Percentiles rank a stretch among this genome's conserved stretches.
Evolutionary conservation across 1,140 invertebrate species (phyloP).

Genomic region (Paraescarpia echinospica): DNA sequence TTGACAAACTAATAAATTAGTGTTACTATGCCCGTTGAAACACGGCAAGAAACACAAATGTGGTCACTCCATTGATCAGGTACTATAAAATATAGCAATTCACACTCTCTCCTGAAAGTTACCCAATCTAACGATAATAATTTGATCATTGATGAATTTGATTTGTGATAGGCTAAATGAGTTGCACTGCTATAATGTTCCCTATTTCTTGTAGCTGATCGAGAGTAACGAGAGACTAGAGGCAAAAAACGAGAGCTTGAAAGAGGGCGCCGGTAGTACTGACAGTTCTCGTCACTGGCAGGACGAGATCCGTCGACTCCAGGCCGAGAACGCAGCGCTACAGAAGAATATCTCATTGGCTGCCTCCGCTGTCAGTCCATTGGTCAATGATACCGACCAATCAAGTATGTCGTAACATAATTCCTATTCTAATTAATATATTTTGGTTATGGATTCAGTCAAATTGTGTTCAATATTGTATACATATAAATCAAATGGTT

Average conservation of each 20-base stretch:
- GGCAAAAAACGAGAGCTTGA: slow-evolving; percentile 47
- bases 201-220: slow-evolving; percentile 50
- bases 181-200: background rate
- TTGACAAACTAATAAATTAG: no score
- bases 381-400: background rate
- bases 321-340: slow-evolving; percentile 55
- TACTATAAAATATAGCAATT: no score
- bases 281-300: slow-evolving; percentile 35
- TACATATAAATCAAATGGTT: no score
- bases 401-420: background rate
- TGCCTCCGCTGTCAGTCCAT: background rate
- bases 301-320: slow-evolving; percentile 50
- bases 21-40: no score
- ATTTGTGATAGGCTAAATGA: background rate
- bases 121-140: no score
- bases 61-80: no score
- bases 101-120: no score
- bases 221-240: slow-evolving; percentile 59
- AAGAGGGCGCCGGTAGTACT: background rate
- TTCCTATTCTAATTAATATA: background rate
- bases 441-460: background rate
- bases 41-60: no score
- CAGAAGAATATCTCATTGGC: slow-evolving; percentile 38
- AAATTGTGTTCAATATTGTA: background rate
- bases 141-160: no score